These are phyloP conservation scores for Ericerus pela DNA, from an alignment of 1,140 invertebrate species.

Conservation along the genomic window DNA sequence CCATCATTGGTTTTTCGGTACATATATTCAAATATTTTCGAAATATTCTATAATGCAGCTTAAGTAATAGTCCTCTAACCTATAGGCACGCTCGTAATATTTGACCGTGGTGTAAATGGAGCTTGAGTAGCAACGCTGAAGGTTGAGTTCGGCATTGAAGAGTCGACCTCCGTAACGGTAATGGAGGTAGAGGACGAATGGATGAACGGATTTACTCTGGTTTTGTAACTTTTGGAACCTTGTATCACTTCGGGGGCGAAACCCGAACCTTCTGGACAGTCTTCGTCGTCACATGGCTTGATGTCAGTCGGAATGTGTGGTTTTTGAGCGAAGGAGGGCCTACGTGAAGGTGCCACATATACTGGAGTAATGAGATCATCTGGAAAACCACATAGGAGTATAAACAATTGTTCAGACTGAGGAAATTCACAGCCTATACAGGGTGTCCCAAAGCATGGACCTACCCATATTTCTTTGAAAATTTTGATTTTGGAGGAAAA, in stretches of 20 bases:
- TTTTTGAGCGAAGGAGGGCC: slow-evolving; percentile 16
- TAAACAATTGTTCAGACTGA: background rate
- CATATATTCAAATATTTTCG: no score
- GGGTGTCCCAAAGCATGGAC: no score
- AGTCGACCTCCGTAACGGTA: no score
- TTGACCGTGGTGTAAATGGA: background rate
- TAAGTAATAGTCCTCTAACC: background rate
- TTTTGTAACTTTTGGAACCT: no score
- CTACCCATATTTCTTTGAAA: no score
- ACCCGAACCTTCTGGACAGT: slow-evolving; percentile 54
- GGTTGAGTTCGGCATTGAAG: no score
- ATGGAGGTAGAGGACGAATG: no score
- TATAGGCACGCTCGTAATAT: background rate
- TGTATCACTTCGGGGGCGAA: no score
- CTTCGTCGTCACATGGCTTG: slow-evolving; percentile 61
- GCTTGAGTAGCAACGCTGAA: slow-evolving; percentile 20
- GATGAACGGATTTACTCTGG: no score
- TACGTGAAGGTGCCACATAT: slow-evolving; percentile 60
- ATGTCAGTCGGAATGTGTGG: slow-evolving; percentile 21
- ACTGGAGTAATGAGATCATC: slow-evolving; percentile 85
- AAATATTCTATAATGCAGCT: no score
- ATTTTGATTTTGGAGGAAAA: no score
- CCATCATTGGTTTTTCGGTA: no score
- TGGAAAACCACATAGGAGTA: slow-evolving; percentile 22
- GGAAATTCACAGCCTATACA: background rate